Evolutionary conservation across 2,888 invertebrate species (phyloP).

Genomic region (Romanomermis culicivorax): DNA sequence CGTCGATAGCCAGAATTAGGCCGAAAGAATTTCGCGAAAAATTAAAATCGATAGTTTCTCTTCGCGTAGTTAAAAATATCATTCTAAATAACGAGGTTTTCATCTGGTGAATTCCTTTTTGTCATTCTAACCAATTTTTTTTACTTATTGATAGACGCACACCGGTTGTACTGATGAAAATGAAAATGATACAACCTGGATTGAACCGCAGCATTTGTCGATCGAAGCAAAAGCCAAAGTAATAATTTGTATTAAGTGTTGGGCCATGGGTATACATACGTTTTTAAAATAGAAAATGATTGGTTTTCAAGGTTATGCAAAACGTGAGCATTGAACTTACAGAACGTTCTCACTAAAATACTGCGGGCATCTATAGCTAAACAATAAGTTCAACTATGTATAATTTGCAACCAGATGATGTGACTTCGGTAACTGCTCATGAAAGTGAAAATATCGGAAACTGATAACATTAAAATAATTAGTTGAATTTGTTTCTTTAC

Average conservation of each 20-base stretch:
- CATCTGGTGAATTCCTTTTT: background rate
- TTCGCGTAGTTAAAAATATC: background rate
- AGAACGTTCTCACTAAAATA: too few relatives aligned
- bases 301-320: too few relatives aligned
- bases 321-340: too few relatives aligned
- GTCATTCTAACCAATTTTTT: background rate
- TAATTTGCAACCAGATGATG: too few relatives aligned
- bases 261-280: too few relatives aligned
- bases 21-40: background rate
- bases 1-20: background rate
- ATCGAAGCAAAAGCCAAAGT: slow-evolving; percentile 62
- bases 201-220: slow-evolving; percentile 55
- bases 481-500: too few relatives aligned
- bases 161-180: background rate
- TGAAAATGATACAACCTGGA: background rate
- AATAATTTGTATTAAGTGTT: slow-evolving; percentile 6
- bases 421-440: too few relatives aligned
- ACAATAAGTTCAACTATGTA: too few relatives aligned
- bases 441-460: too few relatives aligned
- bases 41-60: background rate
- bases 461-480: too few relatives aligned
- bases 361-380: too few relatives aligned
- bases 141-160: background rate
- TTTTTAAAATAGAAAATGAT: too few relatives aligned
- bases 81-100: background rate